Percentiles rank a stretch among this genome's conserved stretches.
phyloP scores from a whole-genome alignment of 2,797 vertebrate species.

The Carapus acus region DNA sequence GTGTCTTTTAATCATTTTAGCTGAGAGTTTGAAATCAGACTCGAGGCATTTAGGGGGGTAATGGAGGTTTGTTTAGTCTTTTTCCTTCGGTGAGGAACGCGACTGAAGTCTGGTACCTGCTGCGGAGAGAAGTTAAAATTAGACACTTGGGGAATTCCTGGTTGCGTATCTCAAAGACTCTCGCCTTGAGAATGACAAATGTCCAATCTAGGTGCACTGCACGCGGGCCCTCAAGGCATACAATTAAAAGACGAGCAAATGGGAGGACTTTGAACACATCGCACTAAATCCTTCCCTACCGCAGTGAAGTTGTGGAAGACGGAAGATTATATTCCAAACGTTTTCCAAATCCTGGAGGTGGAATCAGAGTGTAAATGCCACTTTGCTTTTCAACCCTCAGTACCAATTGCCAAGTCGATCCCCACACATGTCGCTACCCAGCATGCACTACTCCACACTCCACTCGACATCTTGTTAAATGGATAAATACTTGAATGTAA shows the following conservation, averaged over 20 bases:
- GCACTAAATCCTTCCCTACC: constrained; percentile 15
- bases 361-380: constrained; percentile 5
- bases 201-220: constrained; percentile 28
- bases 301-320: constrained; percentile 2
- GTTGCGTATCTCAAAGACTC: constrained; percentile 50
- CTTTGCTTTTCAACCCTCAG: too few species aligned
- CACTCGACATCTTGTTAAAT: too few species aligned
- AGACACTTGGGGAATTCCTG: constrained; percentile 60
- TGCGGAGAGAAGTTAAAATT: constrained; percentile 29
- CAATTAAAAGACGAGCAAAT: constrained; percentile 36
- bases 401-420: too few species aligned
- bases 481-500: too few species aligned
- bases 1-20: constrained; percentile 1
- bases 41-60: constrained; percentile 7
- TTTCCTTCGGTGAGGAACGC: constrained; percentile 1
- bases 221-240: constrained; percentile 37
- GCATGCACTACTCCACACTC: too few species aligned
- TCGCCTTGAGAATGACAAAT: constrained; percentile 18
- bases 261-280: constrained; percentile 39
- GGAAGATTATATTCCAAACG: neutral
- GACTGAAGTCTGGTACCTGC: constrained; percentile 31
- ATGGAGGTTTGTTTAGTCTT: constrained; percentile 6
- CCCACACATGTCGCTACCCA: too few species aligned
- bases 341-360: neutral
- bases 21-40: constrained; percentile 7